Conservation (phyloP, 2,888 invertebrate species). For the Drosophila prostipennis region DNA sequence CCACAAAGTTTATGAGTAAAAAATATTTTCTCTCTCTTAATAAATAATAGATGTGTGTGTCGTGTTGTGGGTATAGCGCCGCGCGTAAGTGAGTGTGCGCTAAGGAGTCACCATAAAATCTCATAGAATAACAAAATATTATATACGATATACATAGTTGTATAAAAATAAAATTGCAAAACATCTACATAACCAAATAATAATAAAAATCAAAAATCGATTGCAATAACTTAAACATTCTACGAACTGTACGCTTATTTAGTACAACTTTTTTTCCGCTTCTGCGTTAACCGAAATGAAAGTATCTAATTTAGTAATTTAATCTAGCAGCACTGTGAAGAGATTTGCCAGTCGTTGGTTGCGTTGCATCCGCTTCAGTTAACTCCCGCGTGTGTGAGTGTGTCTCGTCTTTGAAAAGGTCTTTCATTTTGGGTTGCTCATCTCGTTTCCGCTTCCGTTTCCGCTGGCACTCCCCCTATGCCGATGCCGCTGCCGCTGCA, state of each 20-base stretch:
- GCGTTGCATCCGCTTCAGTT: conserved; percentile 42
- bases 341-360: conserved; percentile 75
- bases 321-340: conserved; percentile 73
- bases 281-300: conserved; percentile 55
- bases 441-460: conserved; percentile 18
- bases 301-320: conserved; percentile 56
- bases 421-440: conserved; percentile 63
- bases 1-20: conserved; percentile 57
- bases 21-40: conserved; percentile 57
- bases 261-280: conserved; percentile 51
- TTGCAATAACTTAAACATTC: conserved; percentile 49
- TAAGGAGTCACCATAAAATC: conserved; percentile 65
- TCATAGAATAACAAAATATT: conserved; percentile 70
- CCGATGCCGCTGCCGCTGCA: conserved; percentile 33
- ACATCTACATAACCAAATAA: conserved; percentile 61
- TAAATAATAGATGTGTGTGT: conserved; percentile 51
- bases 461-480: conserved; percentile 29
- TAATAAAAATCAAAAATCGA: conserved; percentile 57
- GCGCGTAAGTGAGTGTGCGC: conserved; percentile 58
- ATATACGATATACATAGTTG: conserved; percentile 51
- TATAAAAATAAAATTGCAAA: conserved; percentile 55
- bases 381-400: conserved; percentile 19
- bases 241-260: conserved; percentile 43
- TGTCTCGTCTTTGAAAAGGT: conserved; percentile 73
- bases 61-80: conserved; percentile 14